Conservation (phyloP, 2,113 vertebrate genomes). For the Geococcyx californianus region DNA sequence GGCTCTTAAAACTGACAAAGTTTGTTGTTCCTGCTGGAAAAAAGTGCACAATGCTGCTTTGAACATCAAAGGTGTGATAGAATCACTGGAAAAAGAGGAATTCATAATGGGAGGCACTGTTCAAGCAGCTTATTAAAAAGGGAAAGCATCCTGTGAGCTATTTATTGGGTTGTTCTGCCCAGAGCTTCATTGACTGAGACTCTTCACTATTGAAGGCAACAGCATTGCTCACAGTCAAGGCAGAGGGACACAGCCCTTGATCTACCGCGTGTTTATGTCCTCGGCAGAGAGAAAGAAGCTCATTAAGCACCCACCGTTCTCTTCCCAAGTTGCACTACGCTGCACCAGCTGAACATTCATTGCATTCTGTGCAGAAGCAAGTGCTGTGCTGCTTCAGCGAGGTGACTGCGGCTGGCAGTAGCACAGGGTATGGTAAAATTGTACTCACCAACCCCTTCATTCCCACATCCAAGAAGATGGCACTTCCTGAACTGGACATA, state of each 20-base stretch:
- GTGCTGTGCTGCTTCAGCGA: not conserved
- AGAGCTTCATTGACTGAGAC: accelerated
- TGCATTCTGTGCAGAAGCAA: not conserved
- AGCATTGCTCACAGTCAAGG: not conserved
- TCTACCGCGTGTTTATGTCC: not conserved
- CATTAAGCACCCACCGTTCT: not conserved
- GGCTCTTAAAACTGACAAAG: not conserved
- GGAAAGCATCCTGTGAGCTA: not conserved
- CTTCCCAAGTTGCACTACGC: not conserved
- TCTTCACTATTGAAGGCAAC: accelerated
- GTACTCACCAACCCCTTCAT: not conserved
- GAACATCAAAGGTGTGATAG: not conserved
- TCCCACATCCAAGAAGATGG: not conserved
- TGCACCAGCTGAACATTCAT: not conserved
- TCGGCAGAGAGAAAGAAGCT: not conserved
- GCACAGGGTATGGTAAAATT: not conserved
- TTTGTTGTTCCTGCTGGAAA: not conserved
- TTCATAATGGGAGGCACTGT: not conserved
- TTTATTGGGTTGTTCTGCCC: not conserved
- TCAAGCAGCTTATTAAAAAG: not conserved
- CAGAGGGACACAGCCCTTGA: accelerated
- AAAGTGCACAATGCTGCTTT: not conserved
- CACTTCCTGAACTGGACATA: not conserved
- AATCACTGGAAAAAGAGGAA: not conserved
- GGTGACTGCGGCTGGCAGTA: accelerated